Conservation (phyloP, 2,797 vertebrate species). For the Setipinna tenuifilis region DNA sequence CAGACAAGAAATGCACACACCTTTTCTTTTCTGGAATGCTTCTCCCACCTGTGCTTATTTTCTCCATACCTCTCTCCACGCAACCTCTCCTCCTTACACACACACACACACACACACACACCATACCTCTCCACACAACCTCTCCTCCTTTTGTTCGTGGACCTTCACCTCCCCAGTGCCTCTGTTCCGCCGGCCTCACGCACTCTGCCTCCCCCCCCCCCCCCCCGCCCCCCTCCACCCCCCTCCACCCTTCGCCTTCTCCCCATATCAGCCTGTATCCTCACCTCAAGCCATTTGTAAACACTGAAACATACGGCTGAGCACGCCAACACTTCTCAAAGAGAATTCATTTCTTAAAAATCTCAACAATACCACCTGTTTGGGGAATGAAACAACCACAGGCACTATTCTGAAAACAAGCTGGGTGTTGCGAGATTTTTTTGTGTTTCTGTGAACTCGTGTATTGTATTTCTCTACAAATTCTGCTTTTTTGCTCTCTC, state of each 20-base stretch:
- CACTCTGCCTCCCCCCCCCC: background rate
- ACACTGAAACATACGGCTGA: background rate
- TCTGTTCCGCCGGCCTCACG: background rate
- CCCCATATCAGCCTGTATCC: background rate
- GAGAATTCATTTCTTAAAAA: background rate
- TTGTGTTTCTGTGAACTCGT: background rate
- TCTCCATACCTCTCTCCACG: background rate
- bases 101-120: too few species aligned
- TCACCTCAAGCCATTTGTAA: conserved; percentile 1
- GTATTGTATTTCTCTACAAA: too few species aligned
- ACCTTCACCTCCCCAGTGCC: background rate
- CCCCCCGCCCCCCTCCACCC: too few species aligned
- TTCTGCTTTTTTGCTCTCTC: too few species aligned
- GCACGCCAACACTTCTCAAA: background rate
- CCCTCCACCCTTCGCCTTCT: background rate
- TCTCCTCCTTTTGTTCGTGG: background rate
- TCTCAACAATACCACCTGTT: background rate
- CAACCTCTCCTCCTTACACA: background rate
- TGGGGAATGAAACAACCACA: background rate
- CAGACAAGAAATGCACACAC: background rate
- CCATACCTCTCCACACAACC: background rate
- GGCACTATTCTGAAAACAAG: background rate
- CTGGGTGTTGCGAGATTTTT: background rate
- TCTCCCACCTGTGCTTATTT: background rate
- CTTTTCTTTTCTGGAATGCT: background rate